Percentiles rank a stretch among this genome's conserved stretches.
Conservation (phyloP, 30 jellyfish, hydroid and myxozoan genomes). For the Pelagia noctiluca region DNA sequence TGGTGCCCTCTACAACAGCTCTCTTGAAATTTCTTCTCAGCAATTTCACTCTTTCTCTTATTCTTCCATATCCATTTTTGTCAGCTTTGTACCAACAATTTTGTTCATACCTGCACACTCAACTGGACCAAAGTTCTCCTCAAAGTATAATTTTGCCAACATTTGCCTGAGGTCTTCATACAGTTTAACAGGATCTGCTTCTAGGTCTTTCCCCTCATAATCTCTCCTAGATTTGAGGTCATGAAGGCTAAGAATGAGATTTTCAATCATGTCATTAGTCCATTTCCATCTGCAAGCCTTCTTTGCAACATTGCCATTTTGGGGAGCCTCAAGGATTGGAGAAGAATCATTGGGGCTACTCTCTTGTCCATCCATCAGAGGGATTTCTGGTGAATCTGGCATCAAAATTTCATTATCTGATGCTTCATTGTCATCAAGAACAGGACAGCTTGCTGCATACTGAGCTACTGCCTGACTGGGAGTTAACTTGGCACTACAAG, state of each 20-base stretch:
- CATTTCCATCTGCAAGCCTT: slow-evolving; percentile 24
- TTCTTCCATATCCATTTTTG: slow-evolving; percentile 50
- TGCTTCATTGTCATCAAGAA: neutral
- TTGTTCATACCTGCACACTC: slow-evolving; percentile 1
- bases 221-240: slow-evolving; percentile 22
- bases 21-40: slow-evolving; percentile 39
- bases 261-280: slow-evolving; percentile 39
- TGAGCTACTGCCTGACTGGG: neutral
- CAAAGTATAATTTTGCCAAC: slow-evolving; percentile 27
- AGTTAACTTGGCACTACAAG: no score
- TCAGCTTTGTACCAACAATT: slow-evolving; percentile 13
- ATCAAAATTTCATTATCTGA: neutral
- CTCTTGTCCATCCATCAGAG: slow-evolving; percentile 2
- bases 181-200: slow-evolving; percentile 41
- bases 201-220: slow-evolving; percentile 39
- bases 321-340: no score
- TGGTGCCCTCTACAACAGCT: slow-evolving; percentile 63
- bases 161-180: slow-evolving; percentile 45
- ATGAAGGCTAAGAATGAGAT: slow-evolving; percentile 16
- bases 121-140: slow-evolving; percentile 43
- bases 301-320: no score
- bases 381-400: slow-evolving; percentile 7
- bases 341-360: no score
- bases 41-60: slow-evolving; percentile 4
- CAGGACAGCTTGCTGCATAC: neutral